Conservation (phyloP, 2,113 vertebrate species). For the Macroglossus sobrinus region DNA sequence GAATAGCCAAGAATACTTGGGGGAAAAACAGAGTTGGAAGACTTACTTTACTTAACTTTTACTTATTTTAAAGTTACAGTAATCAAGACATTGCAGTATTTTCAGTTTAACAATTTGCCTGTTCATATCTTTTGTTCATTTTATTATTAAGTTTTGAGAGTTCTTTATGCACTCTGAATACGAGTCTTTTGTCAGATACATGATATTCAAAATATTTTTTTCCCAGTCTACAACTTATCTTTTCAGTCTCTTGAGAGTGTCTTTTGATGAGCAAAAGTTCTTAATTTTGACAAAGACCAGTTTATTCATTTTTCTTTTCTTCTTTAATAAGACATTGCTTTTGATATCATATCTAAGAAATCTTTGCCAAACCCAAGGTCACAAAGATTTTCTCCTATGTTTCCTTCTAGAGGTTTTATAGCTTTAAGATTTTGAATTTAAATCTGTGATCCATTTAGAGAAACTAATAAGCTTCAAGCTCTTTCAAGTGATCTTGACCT, state of each 20-base stretch:
- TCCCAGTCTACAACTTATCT: neutral
- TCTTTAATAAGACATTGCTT: neutral
- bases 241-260: neutral
- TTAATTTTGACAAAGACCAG: neutral
- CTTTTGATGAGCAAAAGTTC: neutral
- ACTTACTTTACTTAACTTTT: neutral
- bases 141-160: neutral
- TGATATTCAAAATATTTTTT: neutral
- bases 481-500: neutral
- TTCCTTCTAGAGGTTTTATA: neutral
- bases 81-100: neutral
- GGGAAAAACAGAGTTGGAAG: neutral
- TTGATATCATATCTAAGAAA: neutral
- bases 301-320: neutral
- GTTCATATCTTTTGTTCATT: neutral
- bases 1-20: neutral
- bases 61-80: neutral
- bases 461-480: neutral
- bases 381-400: neutral
- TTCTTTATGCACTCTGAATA: neutral
- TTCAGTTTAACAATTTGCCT: neutral
- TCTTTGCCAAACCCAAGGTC: neutral
- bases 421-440: neutral
- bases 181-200: neutral
- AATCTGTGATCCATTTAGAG: neutral